Conservation (phyloP, 2,888 invertebrate species). For the Sceliomorpha sp. region DNA sequence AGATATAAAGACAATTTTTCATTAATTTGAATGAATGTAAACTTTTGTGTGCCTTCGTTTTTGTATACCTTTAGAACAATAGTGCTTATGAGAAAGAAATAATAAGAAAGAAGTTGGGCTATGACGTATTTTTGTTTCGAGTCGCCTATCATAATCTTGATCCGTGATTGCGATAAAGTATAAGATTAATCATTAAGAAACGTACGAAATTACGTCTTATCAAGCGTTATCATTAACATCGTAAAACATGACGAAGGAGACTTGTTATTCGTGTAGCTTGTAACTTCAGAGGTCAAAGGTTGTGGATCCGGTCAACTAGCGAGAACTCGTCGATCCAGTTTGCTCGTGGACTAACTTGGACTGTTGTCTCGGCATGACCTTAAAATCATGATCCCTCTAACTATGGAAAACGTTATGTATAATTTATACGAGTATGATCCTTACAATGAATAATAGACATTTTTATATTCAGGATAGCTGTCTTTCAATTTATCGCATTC, state of each 20-base stretch:
- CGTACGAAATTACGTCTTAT: too few relatives aligned
- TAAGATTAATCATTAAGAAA: too few relatives aligned
- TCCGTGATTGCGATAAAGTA: too few relatives aligned
- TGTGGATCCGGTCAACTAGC: slow-evolving; percentile 68
- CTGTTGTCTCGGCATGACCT: slow-evolving; percentile 66
- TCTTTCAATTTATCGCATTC: slow-evolving; percentile 25
- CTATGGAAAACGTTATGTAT: slow-evolving; percentile 31
- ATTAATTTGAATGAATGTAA: too few relatives aligned
- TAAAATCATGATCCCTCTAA: slow-evolving; percentile 64
- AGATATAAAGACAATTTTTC: too few relatives aligned
- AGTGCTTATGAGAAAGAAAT: too few relatives aligned
- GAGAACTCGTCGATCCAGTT: slow-evolving; percentile 72
- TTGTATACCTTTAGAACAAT: too few relatives aligned
- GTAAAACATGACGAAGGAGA: slow-evolving; percentile 8
- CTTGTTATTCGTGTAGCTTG: slow-evolving; percentile 47
- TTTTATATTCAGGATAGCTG: not conserved
- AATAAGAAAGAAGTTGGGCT: too few relatives aligned
- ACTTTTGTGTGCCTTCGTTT: too few relatives aligned
- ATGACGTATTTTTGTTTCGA: too few relatives aligned
- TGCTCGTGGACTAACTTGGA: slow-evolving; percentile 58
- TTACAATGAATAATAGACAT: not conserved
- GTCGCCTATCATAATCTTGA: too few relatives aligned
- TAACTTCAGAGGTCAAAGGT: slow-evolving; percentile 64
- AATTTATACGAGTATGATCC: slow-evolving; percentile 31
- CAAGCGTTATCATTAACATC: too few relatives aligned